Evolutionary conservation across 2,797 vertebrate genomes (phyloP).

Genomic region (Alca torda): DNA sequence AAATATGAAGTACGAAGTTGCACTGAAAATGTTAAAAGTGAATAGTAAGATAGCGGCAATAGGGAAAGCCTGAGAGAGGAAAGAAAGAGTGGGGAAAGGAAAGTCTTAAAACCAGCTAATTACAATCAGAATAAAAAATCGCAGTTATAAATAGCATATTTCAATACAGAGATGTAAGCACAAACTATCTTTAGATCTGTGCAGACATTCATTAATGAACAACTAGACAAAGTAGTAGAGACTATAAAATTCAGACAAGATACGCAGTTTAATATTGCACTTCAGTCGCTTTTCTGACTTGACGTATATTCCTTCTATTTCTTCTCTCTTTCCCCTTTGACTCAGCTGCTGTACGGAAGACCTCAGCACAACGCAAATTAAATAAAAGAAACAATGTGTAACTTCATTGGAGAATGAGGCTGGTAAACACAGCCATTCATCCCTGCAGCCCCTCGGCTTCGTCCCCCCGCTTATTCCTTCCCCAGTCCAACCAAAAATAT

Average conservation of each 20-base stretch:
- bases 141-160: background rate
- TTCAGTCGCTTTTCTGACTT: slow-evolving; percentile 3
- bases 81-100: background rate
- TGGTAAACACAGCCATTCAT: background rate
- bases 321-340: background rate
- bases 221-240: background rate
- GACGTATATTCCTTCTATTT: background rate
- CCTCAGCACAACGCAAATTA: background rate
- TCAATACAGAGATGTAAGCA: background rate
- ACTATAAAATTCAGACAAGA: slow-evolving; percentile 5
- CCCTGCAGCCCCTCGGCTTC: background rate
- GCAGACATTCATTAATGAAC: background rate
- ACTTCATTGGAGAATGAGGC: background rate
- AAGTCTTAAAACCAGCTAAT: background rate
- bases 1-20: slow-evolving; percentile 26
- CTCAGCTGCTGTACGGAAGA: background rate
- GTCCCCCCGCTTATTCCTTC: background rate
- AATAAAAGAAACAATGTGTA: slow-evolving; percentile 27
- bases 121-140: background rate
- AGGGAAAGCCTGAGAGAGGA: background rate
- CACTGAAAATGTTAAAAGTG: background rate
- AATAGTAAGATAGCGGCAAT: background rate
- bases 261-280: background rate
- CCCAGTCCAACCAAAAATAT: slow-evolving; percentile 4
- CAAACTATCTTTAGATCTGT: slow-evolving; percentile 1